Evolutionary conservation across 2,888 invertebrate species (phyloP), one percentile per base, ranked within the genome.

Genomic region (Ligdia adustata): DNA sequence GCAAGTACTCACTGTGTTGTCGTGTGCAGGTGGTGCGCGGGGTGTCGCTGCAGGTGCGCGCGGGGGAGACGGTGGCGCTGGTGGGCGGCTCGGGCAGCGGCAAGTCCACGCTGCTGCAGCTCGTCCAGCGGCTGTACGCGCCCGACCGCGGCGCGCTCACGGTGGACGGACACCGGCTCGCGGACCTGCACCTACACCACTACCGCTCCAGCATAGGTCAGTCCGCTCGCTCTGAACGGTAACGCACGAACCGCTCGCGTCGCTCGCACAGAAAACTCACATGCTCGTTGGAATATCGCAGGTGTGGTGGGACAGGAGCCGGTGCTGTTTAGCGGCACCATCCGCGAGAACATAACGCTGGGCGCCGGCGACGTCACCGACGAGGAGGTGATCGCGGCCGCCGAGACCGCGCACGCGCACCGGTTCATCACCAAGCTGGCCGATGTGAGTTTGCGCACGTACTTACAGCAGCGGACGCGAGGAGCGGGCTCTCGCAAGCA

Each of bases 301-400:
- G 90, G 96, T n/a, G 93, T 97, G 29, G 97, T 97, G 5, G 95
- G 96, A 0, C 97, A 97, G 77, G 97, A 97, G 68, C 97, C 97
- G 0, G 94, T 95, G 7, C 90, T 97, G 18, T 97, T 97, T 89
- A 93, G 94, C 60, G 94, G 95, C 33, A 94, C 94, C 5, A 95
- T 98, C 59, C 91, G 92, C 1, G 92, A 93, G 51, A 93, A 93
- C 72, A 93, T 93, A 60, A 84, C 94, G 6, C 94, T 96, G 64
- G 97, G 97, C 1, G 82, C 92, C 60, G 91, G 91, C 2, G 81
- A 82, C 55, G 92, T 92, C 24, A 91, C 91, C 1, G 91, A 93
- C 52, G 91, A 91, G 39, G 94, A 95, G 52, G 90, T 96, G 61
- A 91, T 94, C 60, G 86, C 90, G 14, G 95, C 95, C 0, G 94